Percentiles rank a stretch among this genome's conserved stretches.
Evolutionary conservation across 2,113 vertebrate genomes (phyloP).

Genomic region (Peromyscus californicus): DNA sequence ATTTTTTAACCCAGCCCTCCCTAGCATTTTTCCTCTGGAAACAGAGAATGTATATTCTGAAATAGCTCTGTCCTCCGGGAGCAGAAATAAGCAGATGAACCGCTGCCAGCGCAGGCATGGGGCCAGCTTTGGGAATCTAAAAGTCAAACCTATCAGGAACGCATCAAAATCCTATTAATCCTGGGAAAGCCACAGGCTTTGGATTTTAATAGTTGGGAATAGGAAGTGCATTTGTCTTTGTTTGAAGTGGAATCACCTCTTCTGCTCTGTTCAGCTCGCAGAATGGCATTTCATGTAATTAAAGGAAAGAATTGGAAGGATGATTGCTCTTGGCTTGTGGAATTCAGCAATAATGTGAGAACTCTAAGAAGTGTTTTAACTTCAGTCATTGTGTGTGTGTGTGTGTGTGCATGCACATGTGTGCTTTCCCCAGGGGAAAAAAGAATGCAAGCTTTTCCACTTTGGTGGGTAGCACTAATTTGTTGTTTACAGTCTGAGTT

Average conservation of each 20-base stretch:
- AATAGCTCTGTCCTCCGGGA: constrained; percentile 57
- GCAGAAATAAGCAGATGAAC: constrained; percentile 69
- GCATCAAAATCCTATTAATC: constrained; percentile 79
- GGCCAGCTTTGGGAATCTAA: constrained; percentile 72
- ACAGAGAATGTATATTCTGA: constrained; percentile 69
- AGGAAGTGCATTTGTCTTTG: constrained; percentile 72
- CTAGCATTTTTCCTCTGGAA: constrained; percentile 42
- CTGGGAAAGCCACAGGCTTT: constrained; percentile 70
- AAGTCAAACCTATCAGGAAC: constrained; percentile 79
- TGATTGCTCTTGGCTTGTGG: neutral
- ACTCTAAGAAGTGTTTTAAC: neutral
- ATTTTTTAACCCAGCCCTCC: constrained; percentile 59
- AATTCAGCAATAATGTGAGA: neutral
- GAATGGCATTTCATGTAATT: constrained; percentile 43
- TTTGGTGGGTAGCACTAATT: neutral
- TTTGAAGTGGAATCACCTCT: constrained; percentile 48
- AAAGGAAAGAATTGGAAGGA: constrained; percentile 51
- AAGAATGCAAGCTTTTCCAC: neutral
- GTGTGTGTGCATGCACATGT: neutral
- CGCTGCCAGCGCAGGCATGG: neutral
- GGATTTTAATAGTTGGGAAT: constrained; percentile 72
- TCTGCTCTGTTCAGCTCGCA: neutral
- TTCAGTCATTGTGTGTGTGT: neutral
- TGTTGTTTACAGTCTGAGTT: neutral
- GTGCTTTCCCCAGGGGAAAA: neutral